Conservation (phyloP, 2,888 invertebrate genomes). For the Didymodactylos carnosus region DNA sequence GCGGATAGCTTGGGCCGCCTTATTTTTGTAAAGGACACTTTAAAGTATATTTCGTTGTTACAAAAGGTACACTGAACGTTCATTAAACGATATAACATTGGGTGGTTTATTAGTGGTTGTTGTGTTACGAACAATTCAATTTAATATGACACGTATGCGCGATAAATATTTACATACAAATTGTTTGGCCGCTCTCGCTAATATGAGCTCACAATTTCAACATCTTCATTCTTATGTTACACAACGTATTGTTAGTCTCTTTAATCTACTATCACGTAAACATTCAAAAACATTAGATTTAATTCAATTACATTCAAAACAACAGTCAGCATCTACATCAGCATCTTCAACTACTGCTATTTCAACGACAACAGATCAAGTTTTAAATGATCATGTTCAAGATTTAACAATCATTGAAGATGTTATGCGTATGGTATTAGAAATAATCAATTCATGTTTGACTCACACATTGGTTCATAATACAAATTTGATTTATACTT, state of each 20-base stretch:
- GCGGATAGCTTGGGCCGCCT: too few relatives aligned
- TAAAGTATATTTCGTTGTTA: too few relatives aligned
- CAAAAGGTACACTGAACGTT: slow-evolving; percentile 62
- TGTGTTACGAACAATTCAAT: slow-evolving; percentile 84
- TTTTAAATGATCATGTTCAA: slow-evolving; percentile 27
- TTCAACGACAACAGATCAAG: background rate
- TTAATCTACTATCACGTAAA: slow-evolving; percentile 71
- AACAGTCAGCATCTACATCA: background rate
- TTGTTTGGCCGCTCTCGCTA: slow-evolving; percentile 87
- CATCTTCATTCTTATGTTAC: slow-evolving; percentile 83
- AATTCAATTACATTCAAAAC: background rate
- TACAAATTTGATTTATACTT: slow-evolving; percentile 76
- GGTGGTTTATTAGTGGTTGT: slow-evolving; percentile 81
- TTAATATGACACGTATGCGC: slow-evolving; percentile 82
- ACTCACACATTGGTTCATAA: slow-evolving; percentile 65
- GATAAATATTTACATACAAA: slow-evolving; percentile 96
- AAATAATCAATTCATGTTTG: slow-evolving; percentile 85
- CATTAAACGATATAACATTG: slow-evolving; percentile 69
- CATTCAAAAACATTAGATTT: slow-evolving; percentile 33
- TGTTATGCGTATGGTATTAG: slow-evolving; percentile 80
- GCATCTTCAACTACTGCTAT: background rate
- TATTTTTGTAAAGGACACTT: too few relatives aligned
- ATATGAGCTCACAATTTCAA: slow-evolving; percentile 81
- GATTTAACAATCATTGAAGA: slow-evolving; percentile 80
- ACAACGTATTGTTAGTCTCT: slow-evolving; percentile 57